Conservation (phyloP, 2,113 vertebrate genomes). For the Stegostoma tigrinum region DNA sequence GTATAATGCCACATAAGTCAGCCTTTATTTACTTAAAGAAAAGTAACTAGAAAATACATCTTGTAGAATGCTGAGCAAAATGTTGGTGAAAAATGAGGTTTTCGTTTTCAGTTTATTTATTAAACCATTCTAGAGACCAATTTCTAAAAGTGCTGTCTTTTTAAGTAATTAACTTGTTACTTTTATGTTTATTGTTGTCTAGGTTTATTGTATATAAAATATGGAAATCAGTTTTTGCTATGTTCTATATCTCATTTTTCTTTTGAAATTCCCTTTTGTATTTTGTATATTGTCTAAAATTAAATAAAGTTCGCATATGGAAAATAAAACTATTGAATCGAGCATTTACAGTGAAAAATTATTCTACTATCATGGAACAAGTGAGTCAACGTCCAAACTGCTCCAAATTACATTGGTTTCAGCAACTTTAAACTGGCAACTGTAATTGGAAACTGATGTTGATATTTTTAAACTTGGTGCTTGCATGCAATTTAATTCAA, state of each 20-base stretch:
- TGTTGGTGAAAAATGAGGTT: constrained; percentile 16
- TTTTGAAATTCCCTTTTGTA: constrained; percentile 45
- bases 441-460: constrained; percentile 42
- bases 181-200: constrained; percentile 53
- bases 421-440: constrained; percentile 50
- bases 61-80: constrained; percentile 18
- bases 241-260: constrained; percentile 45
- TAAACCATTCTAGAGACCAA: constrained; percentile 32
- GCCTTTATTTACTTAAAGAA: background rate
- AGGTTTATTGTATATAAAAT: constrained; percentile 58
- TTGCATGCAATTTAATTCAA: background rate
- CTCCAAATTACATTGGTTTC: constrained; percentile 44
- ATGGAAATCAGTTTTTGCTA: constrained; percentile 52
- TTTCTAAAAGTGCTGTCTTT: constrained; percentile 30
- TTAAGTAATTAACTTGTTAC: constrained; percentile 43
- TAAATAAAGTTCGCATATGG: constrained; percentile 58
- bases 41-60: constrained; percentile 11
- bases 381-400: background rate
- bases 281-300: constrained; percentile 54
- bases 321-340: constrained; percentile 42
- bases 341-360: constrained; percentile 24
- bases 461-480: background rate
- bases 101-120: constrained; percentile 33
- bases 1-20: background rate
- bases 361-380: constrained; percentile 34